Evolutionary conservation across 2,113 vertebrate species (phyloP).

Genomic region (Gymnarchus niloticus): DNA sequence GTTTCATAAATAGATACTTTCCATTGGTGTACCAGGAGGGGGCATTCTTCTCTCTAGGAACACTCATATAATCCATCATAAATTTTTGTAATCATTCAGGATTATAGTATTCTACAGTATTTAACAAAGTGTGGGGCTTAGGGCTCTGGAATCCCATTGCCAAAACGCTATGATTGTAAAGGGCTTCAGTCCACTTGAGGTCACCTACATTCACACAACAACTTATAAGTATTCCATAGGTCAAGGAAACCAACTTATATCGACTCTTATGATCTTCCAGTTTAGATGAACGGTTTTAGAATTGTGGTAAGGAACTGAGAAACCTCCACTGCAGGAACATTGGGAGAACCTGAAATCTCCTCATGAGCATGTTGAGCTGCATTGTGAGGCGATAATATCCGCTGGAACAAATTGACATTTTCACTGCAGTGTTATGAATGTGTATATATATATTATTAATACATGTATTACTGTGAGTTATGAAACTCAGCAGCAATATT

Average conservation of each 20-base stretch:
- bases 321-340: background rate
- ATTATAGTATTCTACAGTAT: background rate
- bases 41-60: slow-evolving; percentile 4
- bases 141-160: background rate
- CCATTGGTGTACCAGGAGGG: background rate
- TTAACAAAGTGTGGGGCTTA: background rate
- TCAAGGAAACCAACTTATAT: background rate
- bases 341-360: background rate
- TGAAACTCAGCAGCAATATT: too few species aligned
- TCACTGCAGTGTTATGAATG: background rate
- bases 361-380: background rate
- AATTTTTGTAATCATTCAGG: background rate
- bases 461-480: too few species aligned
- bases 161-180: background rate
- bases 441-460: background rate
- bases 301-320: background rate
- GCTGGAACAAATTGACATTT: background rate
- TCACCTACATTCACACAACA: background rate
- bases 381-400: background rate
- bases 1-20: background rate
- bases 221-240: background rate
- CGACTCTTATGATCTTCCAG: background rate
- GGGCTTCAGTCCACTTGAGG: background rate
- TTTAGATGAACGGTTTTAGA: background rate
- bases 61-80: background rate